Evolutionary conservation across 1,140 invertebrate species (phyloP), one percentile per base, ranked within the genome.

Genomic region (Calliopsis andreniformis): DNA sequence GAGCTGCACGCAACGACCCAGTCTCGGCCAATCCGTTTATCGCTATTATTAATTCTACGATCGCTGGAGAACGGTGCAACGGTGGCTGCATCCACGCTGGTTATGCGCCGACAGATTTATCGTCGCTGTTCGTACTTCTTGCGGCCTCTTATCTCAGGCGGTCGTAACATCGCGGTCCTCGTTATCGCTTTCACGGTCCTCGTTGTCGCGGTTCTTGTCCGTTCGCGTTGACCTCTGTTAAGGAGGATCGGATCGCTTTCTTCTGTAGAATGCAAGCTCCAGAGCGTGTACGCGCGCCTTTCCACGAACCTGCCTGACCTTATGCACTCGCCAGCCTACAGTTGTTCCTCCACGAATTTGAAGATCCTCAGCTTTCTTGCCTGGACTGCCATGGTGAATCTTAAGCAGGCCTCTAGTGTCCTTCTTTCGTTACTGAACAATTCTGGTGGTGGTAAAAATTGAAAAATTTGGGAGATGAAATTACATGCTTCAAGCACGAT

Each of bases 81-180:
- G 20, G 5, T 18, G 20, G 14, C 20, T 1, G 5, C 12, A 25
- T 53, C 30, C 42, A 4, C 23, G 23, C 35, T 79, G 61, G 72
- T 66, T 66, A 42, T 43, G 45, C 56, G 45, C 39, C 39, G 32
- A 12, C 68, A 71, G 80, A 64, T 82, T 82, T 82, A 82, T 72
- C 66, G 56, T 66, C 62, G 35, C 56, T 12, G 49, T 53, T 30
- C 25, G 49, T 64, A 78, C 68, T n/a, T 61, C 62, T 56, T 56
- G 49, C 71, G 63, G 42, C 67, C 64, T 49, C 73, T 81, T 82
- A 82, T 82, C 75, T 82, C 56, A 12, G 14, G 25, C 51, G 23
- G 61, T 78, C 68, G 77, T 55, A 67, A 66, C 59, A 61, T 39
- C 43, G 63, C 63, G 20, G 55, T 42, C 18, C 43, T 62, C 61